phyloP scores from a whole-genome alignment of 2,888 invertebrate species.

The Eilema depressum region DNA sequence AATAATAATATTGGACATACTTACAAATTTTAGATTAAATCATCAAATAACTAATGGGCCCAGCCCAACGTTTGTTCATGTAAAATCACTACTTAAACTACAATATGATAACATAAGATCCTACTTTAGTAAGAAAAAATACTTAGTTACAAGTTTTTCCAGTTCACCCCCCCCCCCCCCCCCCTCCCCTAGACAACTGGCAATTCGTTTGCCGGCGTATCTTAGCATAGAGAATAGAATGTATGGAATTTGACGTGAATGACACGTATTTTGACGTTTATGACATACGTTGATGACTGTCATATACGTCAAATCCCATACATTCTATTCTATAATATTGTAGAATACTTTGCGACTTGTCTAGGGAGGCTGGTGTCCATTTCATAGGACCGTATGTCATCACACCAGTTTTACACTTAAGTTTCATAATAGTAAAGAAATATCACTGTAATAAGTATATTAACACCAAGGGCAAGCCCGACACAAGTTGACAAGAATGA shows the following conservation, averaged over 20 bases:
- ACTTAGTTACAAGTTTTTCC: conserved; percentile 16
- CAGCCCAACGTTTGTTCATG: conserved; percentile 53
- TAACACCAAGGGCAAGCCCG: conserved; percentile 31
- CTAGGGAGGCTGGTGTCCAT: no score
- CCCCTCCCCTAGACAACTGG: no score
- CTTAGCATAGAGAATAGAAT: no score
- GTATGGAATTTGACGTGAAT: no score
- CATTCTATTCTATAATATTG: no score
- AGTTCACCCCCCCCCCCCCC: no score
- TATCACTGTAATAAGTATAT: conserved; percentile 55
- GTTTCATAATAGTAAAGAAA: conserved; percentile 47
- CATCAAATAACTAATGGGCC: conserved; percentile 52
- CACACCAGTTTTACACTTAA: conserved; percentile 39
- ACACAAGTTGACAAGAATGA: conserved; percentile 32
- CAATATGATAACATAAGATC: conserved; percentile 15
- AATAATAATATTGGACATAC: conserved; percentile 34
- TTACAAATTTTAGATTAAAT: conserved; percentile 36
- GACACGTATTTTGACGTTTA: no score
- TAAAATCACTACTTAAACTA: conserved; percentile 48
- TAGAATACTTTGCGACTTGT: no score
- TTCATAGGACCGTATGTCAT: conserved; percentile 21
- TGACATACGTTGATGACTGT: no score
- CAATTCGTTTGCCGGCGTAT: no score
- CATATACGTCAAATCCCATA: no score
- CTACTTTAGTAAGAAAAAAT: conserved; percentile 12